phyloP scores from a whole-genome alignment of 2,888 invertebrate genomes.

The Cataglyphis cursor region DNA sequence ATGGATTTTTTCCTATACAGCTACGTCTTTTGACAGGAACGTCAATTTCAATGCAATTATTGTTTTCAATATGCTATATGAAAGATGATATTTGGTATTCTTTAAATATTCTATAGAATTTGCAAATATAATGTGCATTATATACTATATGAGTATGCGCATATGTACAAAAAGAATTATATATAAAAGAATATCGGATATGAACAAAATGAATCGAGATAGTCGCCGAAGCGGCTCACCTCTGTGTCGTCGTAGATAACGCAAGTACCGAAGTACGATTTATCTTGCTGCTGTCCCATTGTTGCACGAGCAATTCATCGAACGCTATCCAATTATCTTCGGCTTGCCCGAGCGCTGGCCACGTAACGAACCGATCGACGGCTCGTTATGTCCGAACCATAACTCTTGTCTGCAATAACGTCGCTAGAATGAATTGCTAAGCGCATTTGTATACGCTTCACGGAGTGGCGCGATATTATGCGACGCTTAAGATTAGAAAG shows the following conservation, averaged over 20 bases:
- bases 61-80: not conserved
- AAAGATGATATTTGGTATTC: not conserved
- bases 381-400: conserved; percentile 72
- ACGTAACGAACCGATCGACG: conserved; percentile 76
- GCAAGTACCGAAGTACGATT: conserved; percentile 50
- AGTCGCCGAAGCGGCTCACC: conserved; percentile 17
- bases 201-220: conserved; percentile 4
- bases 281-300: conserved; percentile 67
- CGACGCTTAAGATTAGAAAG: conserved; percentile 70
- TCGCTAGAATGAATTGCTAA: conserved; percentile 72
- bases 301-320: conserved; percentile 68
- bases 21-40: not conserved
- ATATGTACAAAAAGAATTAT: not conserved
- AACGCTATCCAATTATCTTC: conserved; percentile 75
- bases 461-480: conserved; percentile 57
- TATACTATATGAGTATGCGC: not conserved
- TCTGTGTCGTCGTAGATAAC: conserved; percentile 17
- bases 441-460: conserved; percentile 51
- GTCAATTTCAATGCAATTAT: not conserved
- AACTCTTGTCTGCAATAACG: conserved; percentile 71
- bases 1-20: not conserved
- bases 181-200: not conserved
- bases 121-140: not conserved
- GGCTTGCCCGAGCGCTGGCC: conserved; percentile 54
- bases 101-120: not conserved